These are phyloP conservation scores for Acanthis flammea DNA, from an alignment of 2,797 vertebrate species.

Conservation along the genomic window DNA sequence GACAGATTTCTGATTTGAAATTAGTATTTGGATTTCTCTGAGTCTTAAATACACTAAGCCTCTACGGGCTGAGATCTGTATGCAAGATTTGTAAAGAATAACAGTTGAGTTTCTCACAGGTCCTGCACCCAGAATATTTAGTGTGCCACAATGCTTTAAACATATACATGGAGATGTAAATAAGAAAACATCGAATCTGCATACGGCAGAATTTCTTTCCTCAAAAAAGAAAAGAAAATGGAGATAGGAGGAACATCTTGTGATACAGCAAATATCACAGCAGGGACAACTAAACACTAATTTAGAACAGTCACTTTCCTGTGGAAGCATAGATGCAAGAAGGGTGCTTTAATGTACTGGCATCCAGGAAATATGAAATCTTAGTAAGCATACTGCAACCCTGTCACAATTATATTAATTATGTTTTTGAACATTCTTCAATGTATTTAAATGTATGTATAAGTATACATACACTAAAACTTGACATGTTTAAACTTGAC, in stretches of 20 bases:
- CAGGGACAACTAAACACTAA: accelerated
- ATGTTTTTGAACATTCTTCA: background rate
- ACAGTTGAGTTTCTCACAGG: background rate
- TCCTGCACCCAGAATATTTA: background rate
- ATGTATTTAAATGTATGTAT: background rate
- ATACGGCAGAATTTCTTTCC: background rate
- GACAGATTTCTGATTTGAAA: background rate
- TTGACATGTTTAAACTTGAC: accelerated
- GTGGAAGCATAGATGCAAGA: background rate
- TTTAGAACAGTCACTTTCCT: background rate
- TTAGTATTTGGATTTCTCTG: background rate
- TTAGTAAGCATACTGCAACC: background rate
- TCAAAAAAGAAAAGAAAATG: background rate
- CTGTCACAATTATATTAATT: background rate
- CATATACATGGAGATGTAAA: background rate
- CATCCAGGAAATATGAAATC: background rate
- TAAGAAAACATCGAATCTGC: background rate
- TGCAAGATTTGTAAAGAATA: background rate
- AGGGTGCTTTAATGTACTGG: background rate
- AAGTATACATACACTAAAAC: background rate
- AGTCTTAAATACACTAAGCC: background rate
- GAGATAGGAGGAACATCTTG: background rate
- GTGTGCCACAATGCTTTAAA: background rate
- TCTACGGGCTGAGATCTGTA: background rate
- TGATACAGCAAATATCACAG: background rate